phyloP scores from a whole-genome alignment of 2,113 vertebrate genomes.

The Pogonocichla stellata region DNA sequence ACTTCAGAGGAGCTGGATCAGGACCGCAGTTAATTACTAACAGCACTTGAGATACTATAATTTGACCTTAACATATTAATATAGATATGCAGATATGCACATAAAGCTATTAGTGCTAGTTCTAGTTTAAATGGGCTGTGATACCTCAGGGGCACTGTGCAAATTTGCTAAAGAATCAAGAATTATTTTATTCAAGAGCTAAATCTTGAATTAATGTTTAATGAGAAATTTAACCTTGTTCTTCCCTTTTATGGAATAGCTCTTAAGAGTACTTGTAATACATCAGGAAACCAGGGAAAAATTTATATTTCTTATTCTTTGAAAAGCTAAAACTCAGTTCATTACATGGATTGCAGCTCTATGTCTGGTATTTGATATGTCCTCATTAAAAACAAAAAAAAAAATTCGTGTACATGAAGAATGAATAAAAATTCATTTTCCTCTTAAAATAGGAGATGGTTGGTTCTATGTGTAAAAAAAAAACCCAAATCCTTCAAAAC shows the following conservation, averaged over 20 bases:
- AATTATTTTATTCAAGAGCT: conserved; percentile 30
- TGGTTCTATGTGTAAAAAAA: neutral
- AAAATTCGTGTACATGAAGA: neutral
- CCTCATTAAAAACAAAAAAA: neutral
- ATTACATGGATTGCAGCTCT: neutral
- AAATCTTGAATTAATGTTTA: conserved; percentile 31
- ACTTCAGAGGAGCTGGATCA: neutral
- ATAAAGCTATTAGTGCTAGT: neutral
- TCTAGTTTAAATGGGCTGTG: neutral
- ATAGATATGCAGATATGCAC: neutral
- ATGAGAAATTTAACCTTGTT: conserved; percentile 45
- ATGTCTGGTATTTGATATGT: neutral
- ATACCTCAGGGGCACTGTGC: neutral
- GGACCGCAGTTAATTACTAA: neutral
- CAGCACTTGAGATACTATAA: neutral
- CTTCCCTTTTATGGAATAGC: neutral
- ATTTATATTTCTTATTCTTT: neutral
- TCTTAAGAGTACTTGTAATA: neutral
- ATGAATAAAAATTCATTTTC: neutral
- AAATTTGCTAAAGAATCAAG: neutral
- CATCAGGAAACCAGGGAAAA: neutral
- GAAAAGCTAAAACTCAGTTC: neutral
- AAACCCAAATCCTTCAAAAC: neutral
- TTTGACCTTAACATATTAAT: neutral
- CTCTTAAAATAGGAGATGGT: neutral